A percentile compares a stretch with the other conserved stretches of the same genome.
Conservation (phyloP, 2,888 invertebrate species). For the Nemurella pictetii region DNA sequence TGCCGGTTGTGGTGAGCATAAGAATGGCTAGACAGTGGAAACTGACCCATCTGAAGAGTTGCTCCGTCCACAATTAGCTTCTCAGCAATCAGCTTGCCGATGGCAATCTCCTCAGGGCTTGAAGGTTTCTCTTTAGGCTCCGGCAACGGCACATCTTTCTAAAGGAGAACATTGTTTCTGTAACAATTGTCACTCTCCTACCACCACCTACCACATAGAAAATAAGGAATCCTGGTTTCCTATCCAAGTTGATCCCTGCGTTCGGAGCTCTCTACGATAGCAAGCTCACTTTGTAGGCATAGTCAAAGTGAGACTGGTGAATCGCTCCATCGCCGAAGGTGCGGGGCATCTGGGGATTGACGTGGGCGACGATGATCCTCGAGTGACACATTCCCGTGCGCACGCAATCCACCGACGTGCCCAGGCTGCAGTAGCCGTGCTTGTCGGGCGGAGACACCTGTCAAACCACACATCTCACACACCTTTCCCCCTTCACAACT, state of each 20-base stretch:
- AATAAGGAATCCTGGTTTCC: no score
- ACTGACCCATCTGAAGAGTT: slow-evolving; percentile 83
- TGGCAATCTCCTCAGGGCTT: slow-evolving; percentile 67
- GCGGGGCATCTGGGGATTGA: slow-evolving; percentile 87
- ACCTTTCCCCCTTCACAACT: no score
- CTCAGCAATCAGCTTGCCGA: slow-evolving; percentile 86
- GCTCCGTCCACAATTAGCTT: slow-evolving; percentile 91
- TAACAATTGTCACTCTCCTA: no score
- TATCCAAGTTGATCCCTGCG: no score
- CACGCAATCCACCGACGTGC: slow-evolving; percentile 92
- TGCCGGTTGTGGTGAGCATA: no score
- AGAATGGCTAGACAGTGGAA: no score
- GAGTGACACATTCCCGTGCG: slow-evolving; percentile 82
- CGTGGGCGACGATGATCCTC: slow-evolving; percentile 75
- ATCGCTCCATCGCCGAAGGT: slow-evolving; percentile 93
- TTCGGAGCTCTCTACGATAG: no score
- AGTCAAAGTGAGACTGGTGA: slow-evolving; percentile 90
- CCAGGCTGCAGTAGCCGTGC: slow-evolving; percentile 91
- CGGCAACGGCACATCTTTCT: slow-evolving; percentile 63
- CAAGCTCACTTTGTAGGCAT: slow-evolving; percentile 71
- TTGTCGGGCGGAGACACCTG: slow-evolving; percentile 85
- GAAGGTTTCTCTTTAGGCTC: slow-evolving; percentile 57
- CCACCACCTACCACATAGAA: no score
- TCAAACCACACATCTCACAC: no score
- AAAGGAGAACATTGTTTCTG: neutral